These are phyloP conservation scores for Drosophila yooni DNA, from an alignment of 2,888 invertebrate species.

Conservation along the genomic window DNA sequence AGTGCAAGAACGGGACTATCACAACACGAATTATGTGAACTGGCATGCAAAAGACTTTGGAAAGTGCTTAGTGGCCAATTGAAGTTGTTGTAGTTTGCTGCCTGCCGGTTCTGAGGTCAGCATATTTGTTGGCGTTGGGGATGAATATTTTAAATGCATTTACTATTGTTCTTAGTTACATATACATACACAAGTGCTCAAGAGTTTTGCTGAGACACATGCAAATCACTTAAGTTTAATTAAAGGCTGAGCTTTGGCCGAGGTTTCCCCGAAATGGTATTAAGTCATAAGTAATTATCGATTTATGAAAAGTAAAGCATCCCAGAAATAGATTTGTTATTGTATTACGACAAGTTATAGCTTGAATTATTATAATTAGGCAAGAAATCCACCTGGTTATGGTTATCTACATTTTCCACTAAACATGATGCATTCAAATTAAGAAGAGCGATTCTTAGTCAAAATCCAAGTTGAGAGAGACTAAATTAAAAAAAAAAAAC, in stretches of 20 bases:
- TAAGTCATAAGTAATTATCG: conserved; percentile 22
- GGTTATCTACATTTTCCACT: background rate
- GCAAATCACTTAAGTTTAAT: conserved; percentile 9
- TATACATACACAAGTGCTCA: background rate
- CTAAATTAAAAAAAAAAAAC: no score
- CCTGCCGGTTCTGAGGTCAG: conserved; percentile 39
- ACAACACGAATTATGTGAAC: conserved; percentile 71
- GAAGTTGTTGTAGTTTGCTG: conserved; percentile 66
- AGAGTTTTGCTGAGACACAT: background rate
- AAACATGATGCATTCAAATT: no score
- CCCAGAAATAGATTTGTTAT: background rate
- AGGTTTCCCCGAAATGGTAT: conserved; percentile 3
- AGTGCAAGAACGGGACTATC: conserved; percentile 52
- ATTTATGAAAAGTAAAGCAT: background rate
- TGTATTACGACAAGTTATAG: background rate
- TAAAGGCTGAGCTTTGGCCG: conserved; percentile 4
- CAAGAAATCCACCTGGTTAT: background rate
- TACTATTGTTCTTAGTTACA: background rate
- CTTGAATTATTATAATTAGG: background rate
- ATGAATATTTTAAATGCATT: conserved; percentile 2
- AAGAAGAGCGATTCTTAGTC: no score
- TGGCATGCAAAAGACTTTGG: conserved; percentile 78
- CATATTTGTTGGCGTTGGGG: conserved; percentile 14
- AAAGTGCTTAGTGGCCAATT: conserved; percentile 79
- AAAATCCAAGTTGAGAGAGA: no score